Evolutionary conservation across 2,113 vertebrate species (phyloP), one percentile per base, ranked within the genome.

Genomic region (Tyrannus savana): DNA sequence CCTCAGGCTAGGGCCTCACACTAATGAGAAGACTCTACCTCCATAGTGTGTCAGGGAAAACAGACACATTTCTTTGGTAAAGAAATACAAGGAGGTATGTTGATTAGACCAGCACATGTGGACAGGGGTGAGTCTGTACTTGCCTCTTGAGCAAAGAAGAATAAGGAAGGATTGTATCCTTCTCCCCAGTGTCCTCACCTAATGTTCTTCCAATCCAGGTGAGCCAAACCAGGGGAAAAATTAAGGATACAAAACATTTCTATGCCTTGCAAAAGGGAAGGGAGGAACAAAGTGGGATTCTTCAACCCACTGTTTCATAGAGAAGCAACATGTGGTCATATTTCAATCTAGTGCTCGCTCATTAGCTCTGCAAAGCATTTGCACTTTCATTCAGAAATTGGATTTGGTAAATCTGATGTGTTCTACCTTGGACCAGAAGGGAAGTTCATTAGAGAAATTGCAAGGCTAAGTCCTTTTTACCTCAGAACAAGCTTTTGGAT

Each of bases 371-470:
- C 58, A 91, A 55, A 91, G n/a, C 59, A 71, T 80, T 84, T 87
- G 44, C 39, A 25, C 52, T 94, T 93, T 31, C 41, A 55, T 90
- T 85, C 42, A 86, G 78, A 79, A 95, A 89, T 91, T 82, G 7
- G 25, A 69, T 93, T 92, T 91, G 53, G 81, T 95, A 85, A 42
- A 60, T 89, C 67, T 94, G 63, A 75, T 0, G 0, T 58, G 33
- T 73, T 90, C 73, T 69, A 6, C 68, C 63, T 39, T 62, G 39
- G 52, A 81, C 52, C 79, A 94, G 82, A 89, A 78, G 69, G 89
- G 64, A 91, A 90, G 46, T 89, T 93, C 67, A 42, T 93, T 84
- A 93, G 49, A 86, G 58, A 97, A 96, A 86, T 73, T 95, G 53
- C 67, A 73, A 69, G 42, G 41, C 62, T 85, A 68, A 79, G 50